phyloP scores from a whole-genome alignment of 2,888 invertebrate species.

The Cheilosia grossa region DNA sequence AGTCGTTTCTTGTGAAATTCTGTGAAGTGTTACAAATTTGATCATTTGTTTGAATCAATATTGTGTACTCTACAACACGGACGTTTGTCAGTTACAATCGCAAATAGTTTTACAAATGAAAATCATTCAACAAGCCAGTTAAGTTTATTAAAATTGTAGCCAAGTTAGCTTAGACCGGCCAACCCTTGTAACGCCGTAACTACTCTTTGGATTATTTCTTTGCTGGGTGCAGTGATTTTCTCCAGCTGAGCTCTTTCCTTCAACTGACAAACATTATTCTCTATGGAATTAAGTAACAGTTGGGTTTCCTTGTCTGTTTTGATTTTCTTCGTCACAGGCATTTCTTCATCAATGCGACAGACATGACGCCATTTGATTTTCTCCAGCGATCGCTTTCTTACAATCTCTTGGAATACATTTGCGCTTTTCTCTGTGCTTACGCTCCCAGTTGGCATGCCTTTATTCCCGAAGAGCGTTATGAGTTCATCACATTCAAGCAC shows the following conservation, averaged over 20 bases:
- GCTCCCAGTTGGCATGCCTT: neutral
- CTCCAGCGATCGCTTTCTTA: constrained; percentile 2
- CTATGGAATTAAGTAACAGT: constrained; percentile 32
- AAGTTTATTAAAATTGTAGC: neutral
- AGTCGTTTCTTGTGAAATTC: no score
- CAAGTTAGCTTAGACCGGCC: constrained; percentile 2
- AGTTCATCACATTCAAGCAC: constrained; percentile 5
- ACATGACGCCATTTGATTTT: neutral
- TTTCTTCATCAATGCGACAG: neutral
- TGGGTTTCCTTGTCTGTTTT: constrained; percentile 4
- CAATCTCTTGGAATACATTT: constrained; percentile 6
- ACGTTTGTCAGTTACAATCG: no score
- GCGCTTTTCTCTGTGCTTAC: neutral
- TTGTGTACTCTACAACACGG: no score
- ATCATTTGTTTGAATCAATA: no score
- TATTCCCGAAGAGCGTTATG: neutral
- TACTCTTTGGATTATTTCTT: constrained; percentile 24
- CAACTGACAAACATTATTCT: constrained; percentile 16
- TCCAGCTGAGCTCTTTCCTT: neutral
- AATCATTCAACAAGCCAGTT: no score
- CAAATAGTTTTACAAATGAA: neutral
- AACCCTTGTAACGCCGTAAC: constrained; percentile 14
- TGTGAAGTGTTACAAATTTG: no score
- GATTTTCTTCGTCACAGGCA: constrained; percentile 7
- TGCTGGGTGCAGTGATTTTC: neutral